phyloP scores from a whole-genome alignment of 1,140 invertebrate species.

The Nilaparvata lugens region DNA sequence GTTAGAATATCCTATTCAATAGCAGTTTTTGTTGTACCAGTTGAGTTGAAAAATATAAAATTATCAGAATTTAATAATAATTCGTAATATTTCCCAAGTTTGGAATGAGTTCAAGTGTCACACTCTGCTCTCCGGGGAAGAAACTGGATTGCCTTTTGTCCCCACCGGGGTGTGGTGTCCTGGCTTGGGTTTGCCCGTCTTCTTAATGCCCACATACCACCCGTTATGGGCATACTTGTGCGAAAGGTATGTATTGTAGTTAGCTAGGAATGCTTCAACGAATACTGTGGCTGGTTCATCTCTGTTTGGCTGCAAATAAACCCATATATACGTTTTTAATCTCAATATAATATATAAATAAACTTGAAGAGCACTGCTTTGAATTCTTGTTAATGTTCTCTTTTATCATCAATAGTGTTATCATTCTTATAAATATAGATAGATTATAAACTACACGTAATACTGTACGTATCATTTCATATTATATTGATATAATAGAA shows the following conservation, averaged over 20 bases:
- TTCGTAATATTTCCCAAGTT: too few relatives aligned
- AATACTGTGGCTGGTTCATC: constrained; percentile 45
- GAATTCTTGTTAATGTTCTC: background rate
- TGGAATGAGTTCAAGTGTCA: too few relatives aligned
- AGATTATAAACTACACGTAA: background rate
- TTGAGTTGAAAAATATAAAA: too few relatives aligned
- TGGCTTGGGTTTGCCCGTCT: constrained; percentile 47
- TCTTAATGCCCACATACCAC: constrained; percentile 57
- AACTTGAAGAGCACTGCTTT: background rate
- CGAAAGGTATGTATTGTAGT: constrained; percentile 49
- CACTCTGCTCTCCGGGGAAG: constrained; percentile 33
- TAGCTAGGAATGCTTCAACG: constrained; percentile 45
- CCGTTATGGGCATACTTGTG: constrained; percentile 45
- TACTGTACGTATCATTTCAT: constrained; percentile 6
- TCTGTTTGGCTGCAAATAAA: constrained; percentile 38
- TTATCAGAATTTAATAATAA: too few relatives aligned
- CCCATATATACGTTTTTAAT: background rate
- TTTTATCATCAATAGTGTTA: background rate
- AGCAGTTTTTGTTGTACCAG: too few relatives aligned
- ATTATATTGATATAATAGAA: too few relatives aligned
- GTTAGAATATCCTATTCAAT: too few relatives aligned
- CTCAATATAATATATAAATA: background rate
- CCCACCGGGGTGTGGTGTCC: constrained; percentile 46
- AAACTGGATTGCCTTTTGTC: constrained; percentile 52
- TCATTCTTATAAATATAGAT: background rate